Evolutionary conservation across 2,888 invertebrate genomes (phyloP).

Genomic region (Drosophila anomelani): DNA sequence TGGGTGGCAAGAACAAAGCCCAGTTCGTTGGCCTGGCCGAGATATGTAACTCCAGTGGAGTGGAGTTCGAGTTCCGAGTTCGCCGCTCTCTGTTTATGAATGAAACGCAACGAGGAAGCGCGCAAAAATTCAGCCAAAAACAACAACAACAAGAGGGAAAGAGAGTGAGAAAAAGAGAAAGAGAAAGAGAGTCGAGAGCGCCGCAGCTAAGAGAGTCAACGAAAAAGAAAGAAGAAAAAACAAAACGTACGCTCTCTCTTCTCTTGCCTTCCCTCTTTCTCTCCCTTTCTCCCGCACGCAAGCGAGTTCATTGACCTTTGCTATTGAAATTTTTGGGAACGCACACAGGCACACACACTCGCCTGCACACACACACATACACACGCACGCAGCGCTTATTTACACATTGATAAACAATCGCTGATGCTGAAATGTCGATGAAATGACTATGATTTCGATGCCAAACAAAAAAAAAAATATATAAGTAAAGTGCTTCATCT

Average conservation of each 20-base stretch:
- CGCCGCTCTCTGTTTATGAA: slow-evolving; percentile 76
- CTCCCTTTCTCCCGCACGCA: slow-evolving; percentile 26
- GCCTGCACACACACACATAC: slow-evolving; percentile 41
- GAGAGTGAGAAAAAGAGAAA: slow-evolving; percentile 7
- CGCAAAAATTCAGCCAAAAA: slow-evolving; percentile 39
- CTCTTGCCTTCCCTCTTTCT: slow-evolving; percentile 1
- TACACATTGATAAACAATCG: slow-evolving; percentile 78
- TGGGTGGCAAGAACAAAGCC: slow-evolving; percentile 59
- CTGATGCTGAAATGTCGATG: slow-evolving; percentile 46
- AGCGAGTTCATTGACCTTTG: slow-evolving; percentile 83
- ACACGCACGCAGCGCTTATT: slow-evolving; percentile 54
- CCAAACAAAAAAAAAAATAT: slow-evolving; percentile 16
- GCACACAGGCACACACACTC: slow-evolving; percentile 47
- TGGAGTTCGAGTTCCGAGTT: slow-evolving; percentile 28
- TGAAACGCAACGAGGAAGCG: slow-evolving; percentile 77
- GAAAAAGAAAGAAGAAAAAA: slow-evolving; percentile 20
- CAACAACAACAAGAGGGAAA: slow-evolving; percentile 26
- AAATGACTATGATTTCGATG: slow-evolving; percentile 33
- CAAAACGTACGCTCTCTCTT: slow-evolving; percentile 15
- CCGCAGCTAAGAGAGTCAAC: slow-evolving; percentile 22
- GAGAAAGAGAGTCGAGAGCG: slow-evolving; percentile 16
- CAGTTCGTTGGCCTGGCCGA: slow-evolving; percentile 78
- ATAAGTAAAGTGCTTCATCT: background rate
- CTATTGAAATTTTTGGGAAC: slow-evolving; percentile 81
- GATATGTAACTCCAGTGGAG: slow-evolving; percentile 52